Conservation (phyloP, 2,888 invertebrate genomes). For the Anoplius nigerrimus region DNA sequence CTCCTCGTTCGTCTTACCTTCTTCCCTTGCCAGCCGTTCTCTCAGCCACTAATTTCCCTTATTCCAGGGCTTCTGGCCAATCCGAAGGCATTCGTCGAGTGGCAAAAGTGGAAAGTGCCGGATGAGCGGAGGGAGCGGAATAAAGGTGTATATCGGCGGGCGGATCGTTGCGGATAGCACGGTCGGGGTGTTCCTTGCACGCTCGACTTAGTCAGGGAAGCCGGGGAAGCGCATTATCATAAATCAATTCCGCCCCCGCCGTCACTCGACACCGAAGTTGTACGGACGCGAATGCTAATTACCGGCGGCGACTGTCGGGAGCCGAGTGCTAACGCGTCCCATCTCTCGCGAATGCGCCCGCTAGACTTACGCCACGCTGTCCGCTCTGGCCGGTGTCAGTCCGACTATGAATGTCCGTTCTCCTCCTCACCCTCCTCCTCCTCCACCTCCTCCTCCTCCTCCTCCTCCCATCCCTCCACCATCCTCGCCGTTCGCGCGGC, state of each 20-base stretch:
- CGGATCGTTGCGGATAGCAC: neutral
- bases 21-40: neutral
- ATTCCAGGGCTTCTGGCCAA: neutral
- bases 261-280: constrained; percentile 34
- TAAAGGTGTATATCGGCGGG: neutral
- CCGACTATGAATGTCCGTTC: neutral
- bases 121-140: neutral
- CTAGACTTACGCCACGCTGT: no score
- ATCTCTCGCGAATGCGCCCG: constrained; percentile 5
- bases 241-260: constrained; percentile 43
- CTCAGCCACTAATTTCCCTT: neutral
- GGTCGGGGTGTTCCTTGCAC: neutral
- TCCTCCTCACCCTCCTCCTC: neutral
- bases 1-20: neutral
- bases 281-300: constrained; percentile 44
- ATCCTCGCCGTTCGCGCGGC: neutral
- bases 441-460: no score
- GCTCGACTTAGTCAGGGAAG: constrained; percentile 4
- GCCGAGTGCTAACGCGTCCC: constrained; percentile 14
- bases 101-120: no score
- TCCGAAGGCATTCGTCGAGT: no score
- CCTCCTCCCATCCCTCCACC: neutral
- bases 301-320: constrained; percentile 25
- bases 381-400: no score
- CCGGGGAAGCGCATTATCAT: constrained; percentile 34